These are phyloP conservation scores for Zosterops lateralis DNA, from an alignment of 2,113 vertebrate genomes.

Conservation along the genomic window DNA sequence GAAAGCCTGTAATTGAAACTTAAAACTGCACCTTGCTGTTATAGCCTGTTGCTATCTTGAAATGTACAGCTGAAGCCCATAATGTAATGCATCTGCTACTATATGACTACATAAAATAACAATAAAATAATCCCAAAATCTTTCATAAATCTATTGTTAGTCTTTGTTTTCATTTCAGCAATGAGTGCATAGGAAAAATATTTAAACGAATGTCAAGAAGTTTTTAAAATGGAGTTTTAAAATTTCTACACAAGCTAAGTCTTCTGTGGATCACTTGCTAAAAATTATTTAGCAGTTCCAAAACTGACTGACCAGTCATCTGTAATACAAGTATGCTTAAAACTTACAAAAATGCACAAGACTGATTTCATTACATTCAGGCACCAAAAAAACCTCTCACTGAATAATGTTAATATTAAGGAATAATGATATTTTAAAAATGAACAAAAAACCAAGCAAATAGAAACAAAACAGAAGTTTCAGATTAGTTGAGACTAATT, in stretches of 20 bases:
- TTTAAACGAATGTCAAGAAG: neutral
- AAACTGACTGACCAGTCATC: neutral
- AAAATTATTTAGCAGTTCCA: neutral
- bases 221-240: fast-evolving
- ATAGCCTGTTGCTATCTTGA: neutral
- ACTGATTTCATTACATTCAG: neutral
- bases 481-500: neutral
- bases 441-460: neutral
- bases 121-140: neutral
- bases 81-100: neutral
- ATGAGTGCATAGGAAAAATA: neutral
- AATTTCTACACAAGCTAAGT: neutral
- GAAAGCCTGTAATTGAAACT: neutral
- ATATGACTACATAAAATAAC: neutral
- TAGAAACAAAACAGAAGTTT: neutral
- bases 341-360: neutral
- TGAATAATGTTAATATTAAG: neutral
- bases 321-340: neutral
- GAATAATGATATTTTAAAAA: neutral
- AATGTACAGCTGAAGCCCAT: neutral
- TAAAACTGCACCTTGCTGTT: neutral
- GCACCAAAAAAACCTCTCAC: neutral
- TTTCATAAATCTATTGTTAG: neutral
- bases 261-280: neutral
- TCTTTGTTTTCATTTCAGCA: neutral